Evolutionary conservation across 2,797 vertebrate genomes (phyloP).

Genomic region (Clarias pachynema): DNA sequence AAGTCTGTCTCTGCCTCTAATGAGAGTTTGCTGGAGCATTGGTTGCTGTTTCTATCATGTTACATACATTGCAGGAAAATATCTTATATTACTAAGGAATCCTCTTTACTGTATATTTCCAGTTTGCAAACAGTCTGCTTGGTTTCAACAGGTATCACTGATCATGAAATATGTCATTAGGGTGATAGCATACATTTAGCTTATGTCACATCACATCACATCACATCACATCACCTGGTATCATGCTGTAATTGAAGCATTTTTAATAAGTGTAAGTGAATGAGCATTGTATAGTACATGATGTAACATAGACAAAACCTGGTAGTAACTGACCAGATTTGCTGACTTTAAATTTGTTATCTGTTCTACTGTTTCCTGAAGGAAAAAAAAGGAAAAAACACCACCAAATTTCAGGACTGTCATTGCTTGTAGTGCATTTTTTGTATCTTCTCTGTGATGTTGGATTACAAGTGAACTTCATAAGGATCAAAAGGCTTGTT

Average conservation of each 20-base stretch:
- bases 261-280: not conserved
- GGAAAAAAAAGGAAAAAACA: not conserved
- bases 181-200: not conserved
- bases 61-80: not conserved
- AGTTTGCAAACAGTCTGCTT: not conserved
- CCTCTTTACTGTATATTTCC: not conserved
- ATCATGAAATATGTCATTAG: not conserved
- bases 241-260: not conserved
- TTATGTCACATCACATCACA: not conserved
- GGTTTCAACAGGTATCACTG: not conserved
- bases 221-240: not conserved
- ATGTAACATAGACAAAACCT: not conserved
- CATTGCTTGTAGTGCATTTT: not conserved
- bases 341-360: not conserved
- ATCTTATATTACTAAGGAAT: not conserved
- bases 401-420: not conserved
- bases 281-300: not conserved
- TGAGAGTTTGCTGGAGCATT: not conserved
- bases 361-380: not conserved
- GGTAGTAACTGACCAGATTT: not conserved
- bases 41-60: not conserved
- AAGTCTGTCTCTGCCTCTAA: not conserved
- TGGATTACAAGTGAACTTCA: conserved; percentile 43
- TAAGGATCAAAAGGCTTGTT: conserved; percentile 40
- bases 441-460: conserved; percentile 25